These are phyloP conservation scores for Ephydatia muelleri DNA, from an alignment of 37 sponge, comb jelly and placozoan species.

Conservation along the genomic window DNA sequence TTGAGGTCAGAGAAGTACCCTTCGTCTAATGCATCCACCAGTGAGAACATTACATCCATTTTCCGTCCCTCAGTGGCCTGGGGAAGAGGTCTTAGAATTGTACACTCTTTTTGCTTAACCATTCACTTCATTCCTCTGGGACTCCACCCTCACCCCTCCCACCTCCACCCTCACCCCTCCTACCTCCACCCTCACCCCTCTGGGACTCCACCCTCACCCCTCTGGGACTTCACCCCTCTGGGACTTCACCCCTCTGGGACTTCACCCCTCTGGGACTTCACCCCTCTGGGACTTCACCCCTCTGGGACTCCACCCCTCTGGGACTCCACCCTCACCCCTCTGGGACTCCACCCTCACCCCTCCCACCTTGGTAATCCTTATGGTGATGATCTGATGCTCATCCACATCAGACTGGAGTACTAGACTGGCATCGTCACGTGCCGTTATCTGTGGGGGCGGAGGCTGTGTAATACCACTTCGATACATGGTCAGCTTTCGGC, in stretches of 20 bases:
- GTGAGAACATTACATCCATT: slow-evolving; percentile 22
- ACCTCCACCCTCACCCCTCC: no score
- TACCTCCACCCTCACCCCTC: no score
- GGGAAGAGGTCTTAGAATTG: background rate
- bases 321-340: no score
- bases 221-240: no score
- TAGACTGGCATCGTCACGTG: background rate
- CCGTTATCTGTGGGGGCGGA: background rate
- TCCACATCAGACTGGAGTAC: background rate
- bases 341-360: background rate
- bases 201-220: no score
- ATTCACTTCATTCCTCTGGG: no score
- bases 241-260: no score
- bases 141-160: no score
- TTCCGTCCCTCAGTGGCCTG: background rate
- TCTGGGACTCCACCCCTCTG: no score
- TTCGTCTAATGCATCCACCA: slow-evolving; percentile 52
- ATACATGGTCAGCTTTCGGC: background rate
- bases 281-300: no score
- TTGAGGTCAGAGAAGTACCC: slow-evolving; percentile 58
- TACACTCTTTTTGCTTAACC: background rate
- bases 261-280: no score
- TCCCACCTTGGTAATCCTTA: slow-evolving; percentile 3
- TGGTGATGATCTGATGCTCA: background rate
- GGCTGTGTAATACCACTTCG: no score